Conservation (phyloP, 2,888 invertebrate genomes). For the Formica aserva region DNA sequence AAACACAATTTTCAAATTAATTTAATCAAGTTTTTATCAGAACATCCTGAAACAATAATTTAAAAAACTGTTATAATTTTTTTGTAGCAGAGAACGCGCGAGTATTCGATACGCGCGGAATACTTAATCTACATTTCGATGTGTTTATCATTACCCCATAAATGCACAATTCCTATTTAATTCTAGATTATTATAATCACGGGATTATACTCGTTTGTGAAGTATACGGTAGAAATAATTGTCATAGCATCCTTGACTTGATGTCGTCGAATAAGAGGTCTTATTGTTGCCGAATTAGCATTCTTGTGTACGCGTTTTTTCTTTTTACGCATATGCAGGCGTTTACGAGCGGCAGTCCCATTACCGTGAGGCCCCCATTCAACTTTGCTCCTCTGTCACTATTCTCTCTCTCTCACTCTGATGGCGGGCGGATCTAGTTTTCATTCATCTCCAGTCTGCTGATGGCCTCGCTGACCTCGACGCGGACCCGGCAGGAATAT, state of each 20-base stretch:
- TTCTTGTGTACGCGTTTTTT: constrained; percentile 54
- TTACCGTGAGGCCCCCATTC: constrained; percentile 78
- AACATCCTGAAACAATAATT: background rate
- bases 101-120: background rate
- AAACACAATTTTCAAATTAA: constrained; percentile 5
- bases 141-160: background rate
- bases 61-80: background rate
- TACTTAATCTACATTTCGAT: background rate
- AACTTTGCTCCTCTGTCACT: constrained; percentile 77
- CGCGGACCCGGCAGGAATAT: constrained; percentile 82
- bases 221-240: background rate
- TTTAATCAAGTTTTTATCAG: background rate
- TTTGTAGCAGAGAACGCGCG: background rate
- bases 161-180: background rate
- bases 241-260: constrained; percentile 59
- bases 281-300: constrained; percentile 72
- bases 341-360: constrained; percentile 71
- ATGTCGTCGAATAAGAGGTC: constrained; percentile 59
- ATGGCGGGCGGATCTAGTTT: constrained; percentile 78
- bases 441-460: constrained; percentile 82
- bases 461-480: constrained; percentile 82
- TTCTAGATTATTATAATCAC: background rate
- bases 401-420: constrained; percentile 57
- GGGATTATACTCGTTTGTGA: background rate
- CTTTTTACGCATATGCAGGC: constrained; percentile 62